A percentile compares a stretch with the other conserved stretches of the same genome.
Evolutionary conservation across 1,140 invertebrate species (phyloP).

Genomic region (Metopolophium dirhodum): DNA sequence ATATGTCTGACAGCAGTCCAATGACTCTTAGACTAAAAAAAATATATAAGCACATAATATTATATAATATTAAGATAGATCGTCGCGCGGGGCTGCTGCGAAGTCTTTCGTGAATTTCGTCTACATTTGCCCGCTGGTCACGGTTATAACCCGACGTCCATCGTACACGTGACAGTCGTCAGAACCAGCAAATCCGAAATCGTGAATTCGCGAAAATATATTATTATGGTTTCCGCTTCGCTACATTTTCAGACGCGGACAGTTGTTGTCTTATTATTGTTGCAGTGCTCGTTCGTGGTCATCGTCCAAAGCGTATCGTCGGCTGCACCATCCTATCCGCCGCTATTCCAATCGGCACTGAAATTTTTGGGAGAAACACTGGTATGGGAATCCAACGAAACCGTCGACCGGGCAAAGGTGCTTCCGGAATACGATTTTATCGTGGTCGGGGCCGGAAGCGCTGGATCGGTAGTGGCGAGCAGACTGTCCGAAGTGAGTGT

Average conservation of each 20-base stretch:
- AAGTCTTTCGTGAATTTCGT: not conserved
- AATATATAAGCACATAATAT: too few species aligned
- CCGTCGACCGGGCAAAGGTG: conserved; percentile 58
- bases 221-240: not conserved
- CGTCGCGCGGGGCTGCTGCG: not conserved
- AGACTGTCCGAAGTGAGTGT: conserved; percentile 62
- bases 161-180: too few species aligned
- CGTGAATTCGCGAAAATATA: not conserved
- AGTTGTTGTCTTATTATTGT: not conserved
- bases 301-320: not conserved
- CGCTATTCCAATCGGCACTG: conserved; percentile 58
- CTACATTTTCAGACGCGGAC: not conserved
- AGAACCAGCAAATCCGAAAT: not conserved
- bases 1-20: not conserved
- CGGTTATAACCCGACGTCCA: not conserved
- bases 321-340: conserved; percentile 22
- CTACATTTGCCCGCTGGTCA: not conserved
- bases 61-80: too few species aligned
- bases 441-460: conserved; percentile 66
- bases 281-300: not conserved
- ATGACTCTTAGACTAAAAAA: not conserved
- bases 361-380: conserved; percentile 63
- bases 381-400: conserved; percentile 74
- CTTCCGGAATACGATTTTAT: conserved; percentile 67
- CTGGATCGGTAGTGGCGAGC: conserved; percentile 66